Evolutionary conservation across 1,140 invertebrate genomes (phyloP).

Genomic region (Proales similis): DNA sequence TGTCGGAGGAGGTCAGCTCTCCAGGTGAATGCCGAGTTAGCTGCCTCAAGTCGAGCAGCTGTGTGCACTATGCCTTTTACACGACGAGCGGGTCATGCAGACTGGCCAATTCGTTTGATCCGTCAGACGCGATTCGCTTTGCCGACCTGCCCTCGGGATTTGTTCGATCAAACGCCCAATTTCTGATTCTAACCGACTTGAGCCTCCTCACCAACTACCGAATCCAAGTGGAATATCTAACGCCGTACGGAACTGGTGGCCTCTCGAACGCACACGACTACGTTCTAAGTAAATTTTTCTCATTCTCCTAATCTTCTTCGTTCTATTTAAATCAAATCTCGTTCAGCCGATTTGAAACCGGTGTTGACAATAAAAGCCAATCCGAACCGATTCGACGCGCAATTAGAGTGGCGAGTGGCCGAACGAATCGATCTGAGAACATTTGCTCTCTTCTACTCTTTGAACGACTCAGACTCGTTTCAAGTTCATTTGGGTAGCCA

Average conservation of each 20-base stretch:
- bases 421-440: constrained; percentile 27
- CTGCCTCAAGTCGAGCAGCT: background rate
- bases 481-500: constrained; percentile 30
- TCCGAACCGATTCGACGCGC: constrained; percentile 6
- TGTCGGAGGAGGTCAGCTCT: background rate
- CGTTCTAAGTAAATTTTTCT: constrained; percentile 22
- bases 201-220: constrained; percentile 15
- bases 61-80: constrained; percentile 19
- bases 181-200: constrained; percentile 12
- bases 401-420: constrained; percentile 9
- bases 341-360: constrained; percentile 23
- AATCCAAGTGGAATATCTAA: constrained; percentile 31
- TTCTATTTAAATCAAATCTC: constrained; percentile 3
- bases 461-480: constrained; percentile 32
- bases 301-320: background rate
- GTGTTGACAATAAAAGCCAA: constrained; percentile 15
- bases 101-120: constrained; percentile 7
- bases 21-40: background rate
- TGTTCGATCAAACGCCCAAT: constrained; percentile 21
- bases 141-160: background rate
- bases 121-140: background rate
- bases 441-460: constrained; percentile 20
- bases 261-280: constrained; percentile 5
- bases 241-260: background rate
- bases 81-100: constrained; percentile 1